phyloP scores from a whole-genome alignment of 1,140 invertebrate species.

The Anoplolepis gracilipes region DNA sequence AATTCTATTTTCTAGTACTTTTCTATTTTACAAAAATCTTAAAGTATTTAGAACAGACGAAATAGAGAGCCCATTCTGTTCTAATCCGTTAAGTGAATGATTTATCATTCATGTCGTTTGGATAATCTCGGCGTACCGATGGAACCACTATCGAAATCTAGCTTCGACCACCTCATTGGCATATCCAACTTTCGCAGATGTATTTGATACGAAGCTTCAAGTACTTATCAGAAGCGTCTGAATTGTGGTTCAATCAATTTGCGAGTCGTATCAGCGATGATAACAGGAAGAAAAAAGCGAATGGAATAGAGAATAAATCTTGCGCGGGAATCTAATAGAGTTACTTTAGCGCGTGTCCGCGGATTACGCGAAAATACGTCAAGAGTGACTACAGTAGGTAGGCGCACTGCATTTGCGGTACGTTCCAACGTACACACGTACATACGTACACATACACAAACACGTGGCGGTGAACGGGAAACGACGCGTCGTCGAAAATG shows the following conservation, averaged over 20 bases:
- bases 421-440: conserved; percentile 10
- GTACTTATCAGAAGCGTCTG: conserved; percentile 30
- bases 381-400: conserved; percentile 36
- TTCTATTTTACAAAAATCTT: background rate
- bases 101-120: conserved; percentile 56
- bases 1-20: conserved; percentile 19
- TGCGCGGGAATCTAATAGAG: conserved; percentile 73
- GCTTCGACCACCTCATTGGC: conserved; percentile 5
- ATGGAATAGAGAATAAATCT: conserved; percentile 51
- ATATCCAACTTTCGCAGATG: conserved; percentile 25
- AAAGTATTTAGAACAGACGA: background rate
- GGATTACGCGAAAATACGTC: conserved; percentile 75
- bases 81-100: conserved; percentile 56
- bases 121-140: conserved; percentile 46
- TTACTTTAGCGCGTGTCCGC: conserved; percentile 64
- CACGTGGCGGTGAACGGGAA: conserved; percentile 7
- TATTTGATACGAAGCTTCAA: conserved; percentile 30
- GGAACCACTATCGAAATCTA: conserved; percentile 48
- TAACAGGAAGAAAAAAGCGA: conserved; percentile 19
- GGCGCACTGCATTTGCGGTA: conserved; percentile 67
- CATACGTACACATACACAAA: background rate
- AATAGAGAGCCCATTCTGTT: conserved; percentile 13
- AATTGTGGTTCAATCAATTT: conserved; percentile 36
- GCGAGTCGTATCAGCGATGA: conserved; percentile 43
- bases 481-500: conserved; percentile 62